A percentile compares a stretch with the other conserved stretches of the same genome.
Evolutionary conservation across 2,113 vertebrate species (phyloP).

Genomic region (Menidia beryllina): DNA sequence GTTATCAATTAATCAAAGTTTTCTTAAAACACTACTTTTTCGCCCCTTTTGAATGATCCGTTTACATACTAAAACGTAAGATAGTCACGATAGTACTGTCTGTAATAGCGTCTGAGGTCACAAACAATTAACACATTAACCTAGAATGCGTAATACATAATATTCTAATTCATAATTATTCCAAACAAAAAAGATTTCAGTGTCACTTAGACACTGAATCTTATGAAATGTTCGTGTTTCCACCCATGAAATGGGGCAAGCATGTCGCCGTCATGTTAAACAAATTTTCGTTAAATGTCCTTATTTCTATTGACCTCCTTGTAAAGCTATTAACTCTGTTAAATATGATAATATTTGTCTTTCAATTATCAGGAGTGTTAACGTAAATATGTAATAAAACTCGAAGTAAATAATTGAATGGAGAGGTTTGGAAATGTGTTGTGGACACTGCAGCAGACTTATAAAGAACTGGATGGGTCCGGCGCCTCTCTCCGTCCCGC

Average conservation of each 20-base stretch:
- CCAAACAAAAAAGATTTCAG: background rate
- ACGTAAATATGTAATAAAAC: background rate
- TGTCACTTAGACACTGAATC: background rate
- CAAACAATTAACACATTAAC: background rate
- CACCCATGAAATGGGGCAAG: background rate
- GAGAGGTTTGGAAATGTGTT: background rate
- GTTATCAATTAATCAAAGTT: no score
- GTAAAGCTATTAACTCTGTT: no score
- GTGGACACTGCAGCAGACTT: constrained; percentile 1
- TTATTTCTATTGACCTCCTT: no score
- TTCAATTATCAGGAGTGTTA: background rate
- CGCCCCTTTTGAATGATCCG: no score
- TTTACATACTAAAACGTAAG: no score
- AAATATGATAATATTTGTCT: background rate
- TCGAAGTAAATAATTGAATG: background rate
- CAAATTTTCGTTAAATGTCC: no score
- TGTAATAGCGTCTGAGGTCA: background rate
- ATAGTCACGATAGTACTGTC: no score
- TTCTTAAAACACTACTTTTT: no score
- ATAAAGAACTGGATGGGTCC: constrained; percentile 20
- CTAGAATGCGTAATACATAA: no score
- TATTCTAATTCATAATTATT: background rate
- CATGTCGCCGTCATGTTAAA: no score
- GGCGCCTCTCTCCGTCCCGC: background rate
- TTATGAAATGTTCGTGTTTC: background rate